A percentile compares a stretch with the other conserved stretches of the same genome.
These are phyloP conservation scores for Pecten maximus DNA, from an alignment of 2,888 invertebrate species.

Conservation along the genomic window DNA sequence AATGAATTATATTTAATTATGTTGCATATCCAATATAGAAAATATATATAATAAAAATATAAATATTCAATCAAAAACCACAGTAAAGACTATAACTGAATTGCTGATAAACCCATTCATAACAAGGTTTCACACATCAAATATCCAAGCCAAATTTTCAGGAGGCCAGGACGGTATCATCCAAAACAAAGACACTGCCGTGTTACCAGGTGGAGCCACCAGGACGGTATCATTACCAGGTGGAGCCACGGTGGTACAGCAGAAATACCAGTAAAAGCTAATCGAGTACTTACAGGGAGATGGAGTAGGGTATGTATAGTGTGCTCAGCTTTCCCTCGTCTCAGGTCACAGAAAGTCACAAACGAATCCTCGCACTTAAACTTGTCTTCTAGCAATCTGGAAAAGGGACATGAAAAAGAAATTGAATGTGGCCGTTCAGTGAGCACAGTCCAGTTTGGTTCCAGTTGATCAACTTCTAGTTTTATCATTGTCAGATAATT, in stretches of 20 bases:
- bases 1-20: no score
- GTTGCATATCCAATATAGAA: no score
- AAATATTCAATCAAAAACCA: no score
- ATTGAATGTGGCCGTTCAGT: not conserved
- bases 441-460: not conserved
- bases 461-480: not conserved
- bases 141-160: no score
- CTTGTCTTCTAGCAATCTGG: constrained; percentile 86
- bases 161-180: not conserved
- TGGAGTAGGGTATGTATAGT: constrained; percentile 87
- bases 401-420: constrained; percentile 47
- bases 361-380: constrained; percentile 87
- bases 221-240: no score
- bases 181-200: no score
- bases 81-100: no score
- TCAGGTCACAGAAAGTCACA: constrained; percentile 87
- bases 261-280: not conserved
- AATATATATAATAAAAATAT: no score
- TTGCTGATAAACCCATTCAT: no score
- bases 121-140: not conserved
- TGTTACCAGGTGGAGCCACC: not conserved
- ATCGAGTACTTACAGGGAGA: constrained; percentile 86
- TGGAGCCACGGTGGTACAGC: not conserved
- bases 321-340: constrained; percentile 87
- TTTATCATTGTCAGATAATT: constrained; percentile 35